Base-by-base conservation (phyloP, 1,140 invertebrate genomes). In the Tetramorium parvispinum region DNA sequence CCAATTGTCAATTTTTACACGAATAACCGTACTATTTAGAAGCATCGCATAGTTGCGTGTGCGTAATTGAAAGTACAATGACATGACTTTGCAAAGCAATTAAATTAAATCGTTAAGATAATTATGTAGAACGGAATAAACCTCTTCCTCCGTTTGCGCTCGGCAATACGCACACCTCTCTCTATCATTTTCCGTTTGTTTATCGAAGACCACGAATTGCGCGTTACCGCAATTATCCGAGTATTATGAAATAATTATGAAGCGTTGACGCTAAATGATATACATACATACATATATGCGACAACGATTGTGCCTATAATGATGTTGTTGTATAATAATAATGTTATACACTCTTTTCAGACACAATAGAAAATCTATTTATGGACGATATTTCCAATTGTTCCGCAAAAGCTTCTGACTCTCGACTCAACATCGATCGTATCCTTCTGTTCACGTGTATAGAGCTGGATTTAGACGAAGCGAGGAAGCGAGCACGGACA, bases 251-350 rank as follows among this genome's bases (percentile, higher is more conserved):
- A 10, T 5, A 79, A 55, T 59, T 27, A 16, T 10, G 3, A 32
- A 8, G 13, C 27, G 16, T 32, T n/a, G 46, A 24, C 37, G 78
- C n/a, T 24, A 51, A 71, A 85, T 32, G 32, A 32, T 32, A 32
- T 32, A 32, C 3, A 32, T 27, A 27, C n/a, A 55, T 21, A 32
- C 46, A 71, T 27, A 68, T 43, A 59, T 82, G n/a, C 24, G 71
- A 81, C 21, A 43, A 89, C 73, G 65, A 89, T 89, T 90, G 91
- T 92, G 91, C 91, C 91, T 92, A 87, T 85, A 87, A 86, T 61
- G 37, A 83, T 86, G 78, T 87, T 91, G 66, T 68, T 77, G 66
- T 37, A 46, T 73, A 77, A 88, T 79, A 71, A 78, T 66, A 85
- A 90, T 77, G 83, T 90, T 82, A 49, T 86, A 88, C 63, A 71